These are phyloP conservation scores for Gasterosteus nipponicus DNA, from an alignment of 2,113 vertebrate species.

Conservation along the genomic window DNA sequence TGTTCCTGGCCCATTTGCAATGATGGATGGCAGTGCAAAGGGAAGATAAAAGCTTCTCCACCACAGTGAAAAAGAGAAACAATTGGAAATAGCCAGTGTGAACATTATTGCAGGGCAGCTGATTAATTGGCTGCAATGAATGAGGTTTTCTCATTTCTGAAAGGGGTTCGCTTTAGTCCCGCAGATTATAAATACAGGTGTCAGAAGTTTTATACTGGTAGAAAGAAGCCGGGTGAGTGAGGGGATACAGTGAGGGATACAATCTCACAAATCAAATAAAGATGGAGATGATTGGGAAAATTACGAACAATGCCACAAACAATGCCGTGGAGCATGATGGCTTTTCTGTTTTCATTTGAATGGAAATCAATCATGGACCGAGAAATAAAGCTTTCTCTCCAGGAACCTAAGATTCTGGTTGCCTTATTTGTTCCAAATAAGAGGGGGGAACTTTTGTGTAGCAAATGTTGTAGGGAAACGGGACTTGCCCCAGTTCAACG, in stretches of 20 bases:
- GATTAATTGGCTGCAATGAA: constrained; percentile 58
- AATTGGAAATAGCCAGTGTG: constrained; percentile 39
- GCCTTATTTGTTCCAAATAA: constrained; percentile 16
- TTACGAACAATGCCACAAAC: constrained; percentile 35
- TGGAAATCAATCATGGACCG: constrained; percentile 52
- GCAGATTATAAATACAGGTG: constrained; percentile 62
- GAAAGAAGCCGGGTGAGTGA: constrained; percentile 27
- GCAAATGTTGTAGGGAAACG: constrained; percentile 27
- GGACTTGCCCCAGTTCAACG: constrained; percentile 11
- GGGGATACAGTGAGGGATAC: constrained; percentile 24
- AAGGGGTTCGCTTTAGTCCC: constrained; percentile 51
- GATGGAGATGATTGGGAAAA: constrained; percentile 56
- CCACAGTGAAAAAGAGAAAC: constrained; percentile 27
- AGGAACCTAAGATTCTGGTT: constrained; percentile 20
- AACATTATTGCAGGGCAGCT: constrained; percentile 47
- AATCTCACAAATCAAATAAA: constrained; percentile 58
- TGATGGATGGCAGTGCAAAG: constrained; percentile 52
- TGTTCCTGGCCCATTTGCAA: constrained; percentile 59
- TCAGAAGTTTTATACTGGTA: constrained; percentile 37
- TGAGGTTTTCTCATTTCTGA: constrained; percentile 56
- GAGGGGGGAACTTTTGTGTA: constrained; percentile 11
- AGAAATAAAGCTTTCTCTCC: constrained; percentile 40
- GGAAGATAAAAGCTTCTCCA: constrained; percentile 54
- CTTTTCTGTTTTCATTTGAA: constrained; percentile 63
- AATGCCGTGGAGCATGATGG: constrained; percentile 39